Conservation (phyloP, 64 coral and sea anemone genomes). For the Catalaphyllia jardinei region DNA sequence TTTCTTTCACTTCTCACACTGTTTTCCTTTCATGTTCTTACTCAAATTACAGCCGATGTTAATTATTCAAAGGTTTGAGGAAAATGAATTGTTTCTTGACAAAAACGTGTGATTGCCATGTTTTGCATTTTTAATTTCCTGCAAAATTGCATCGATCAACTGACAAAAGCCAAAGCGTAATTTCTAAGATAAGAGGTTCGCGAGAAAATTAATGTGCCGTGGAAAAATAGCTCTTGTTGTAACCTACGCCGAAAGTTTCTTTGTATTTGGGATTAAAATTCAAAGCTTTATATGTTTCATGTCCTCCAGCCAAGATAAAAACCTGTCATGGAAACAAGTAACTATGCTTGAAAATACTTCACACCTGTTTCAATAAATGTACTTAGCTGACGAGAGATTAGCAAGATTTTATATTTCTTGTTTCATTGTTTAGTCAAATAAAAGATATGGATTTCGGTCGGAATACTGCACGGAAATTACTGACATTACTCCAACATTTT, state of each 20-base stretch:
- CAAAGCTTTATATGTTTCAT: neutral
- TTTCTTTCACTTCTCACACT: neutral
- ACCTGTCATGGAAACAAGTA: neutral
- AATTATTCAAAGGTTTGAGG: neutral
- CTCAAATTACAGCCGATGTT: neutral
- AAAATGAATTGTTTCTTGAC: neutral
- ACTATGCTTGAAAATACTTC: neutral
- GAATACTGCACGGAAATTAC: neutral
- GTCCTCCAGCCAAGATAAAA: too few relatives aligned
- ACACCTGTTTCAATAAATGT: constrained; percentile 5
- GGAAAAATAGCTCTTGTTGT: too few relatives aligned
- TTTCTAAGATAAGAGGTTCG: neutral
- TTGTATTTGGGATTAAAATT: neutral
- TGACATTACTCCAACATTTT: neutral
- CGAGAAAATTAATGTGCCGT: neutral
- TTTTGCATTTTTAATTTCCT: neutral
- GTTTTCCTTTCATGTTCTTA: neutral
- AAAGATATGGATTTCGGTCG: neutral
- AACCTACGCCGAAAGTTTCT: neutral
- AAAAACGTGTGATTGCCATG: neutral
- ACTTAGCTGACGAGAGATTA: neutral
- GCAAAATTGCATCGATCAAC: neutral
- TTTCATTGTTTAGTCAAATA: neutral
- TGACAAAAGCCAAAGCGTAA: neutral
- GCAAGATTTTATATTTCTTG: neutral